A percentile compares a stretch with the other conserved stretches of the same genome.
These are phyloP conservation scores for Pseudococcus jackbeardsleyi DNA, from an alignment of 2,888 invertebrate species.

Conservation along the genomic window DNA sequence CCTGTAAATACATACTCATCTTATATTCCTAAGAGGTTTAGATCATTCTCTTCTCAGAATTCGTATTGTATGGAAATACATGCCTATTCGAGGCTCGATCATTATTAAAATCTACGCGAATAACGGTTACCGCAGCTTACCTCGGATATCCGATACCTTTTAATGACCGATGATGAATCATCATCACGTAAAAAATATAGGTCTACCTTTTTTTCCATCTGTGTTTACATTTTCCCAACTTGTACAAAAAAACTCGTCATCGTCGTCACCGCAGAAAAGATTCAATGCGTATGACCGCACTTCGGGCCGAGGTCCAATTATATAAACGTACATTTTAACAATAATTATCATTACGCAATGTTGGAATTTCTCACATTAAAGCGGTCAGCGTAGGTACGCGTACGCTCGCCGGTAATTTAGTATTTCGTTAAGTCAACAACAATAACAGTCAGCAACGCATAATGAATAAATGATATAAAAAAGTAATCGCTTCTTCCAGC, in stretches of 20 bases:
- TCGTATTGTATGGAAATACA: not conserved
- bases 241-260: not conserved
- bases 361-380: slow-evolving; percentile 23
- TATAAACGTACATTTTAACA: slow-evolving; percentile 12
- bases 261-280: not conserved
- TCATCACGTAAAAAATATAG: too few species aligned
- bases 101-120: too few species aligned
- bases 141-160: too few species aligned
- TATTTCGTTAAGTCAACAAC: not conserved
- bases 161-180: too few species aligned
- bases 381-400: not conserved
- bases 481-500: not conserved
- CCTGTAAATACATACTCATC: not conserved
- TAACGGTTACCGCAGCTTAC: too few species aligned
- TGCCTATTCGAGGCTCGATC: not conserved
- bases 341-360: slow-evolving; percentile 12
- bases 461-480: slow-evolving; percentile 23
- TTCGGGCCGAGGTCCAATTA: not conserved
- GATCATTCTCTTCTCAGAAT: not conserved
- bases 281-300: not conserved
- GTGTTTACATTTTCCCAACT: too few species aligned
- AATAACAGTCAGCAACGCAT: not conserved
- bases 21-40: not conserved
- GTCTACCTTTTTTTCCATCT: too few species aligned
- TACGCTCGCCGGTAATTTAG: not conserved